Evolutionary conservation across 2,797 vertebrate species (phyloP), one percentile per base, ranked within the genome.

Genomic region (Corythornis leucogaster): DNA sequence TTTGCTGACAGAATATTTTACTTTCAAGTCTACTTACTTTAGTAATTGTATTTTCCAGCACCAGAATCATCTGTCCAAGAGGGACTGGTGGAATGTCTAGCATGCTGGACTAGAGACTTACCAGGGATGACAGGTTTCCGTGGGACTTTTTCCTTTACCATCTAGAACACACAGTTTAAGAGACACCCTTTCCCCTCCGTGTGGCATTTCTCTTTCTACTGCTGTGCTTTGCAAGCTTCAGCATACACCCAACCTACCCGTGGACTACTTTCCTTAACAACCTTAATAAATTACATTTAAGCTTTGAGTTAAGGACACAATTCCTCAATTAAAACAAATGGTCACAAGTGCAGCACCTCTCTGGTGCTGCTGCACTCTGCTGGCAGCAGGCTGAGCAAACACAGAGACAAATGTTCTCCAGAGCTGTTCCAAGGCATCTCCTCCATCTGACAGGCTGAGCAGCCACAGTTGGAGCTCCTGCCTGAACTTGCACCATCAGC

Each of bases 311-410:
- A 82, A 84, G 68, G 61, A 92, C 57, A 76, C 55, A 74, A 22
- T 81, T 84, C 68, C 66, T 90, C 75, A 92, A 71, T 88, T 84
- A 88, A 69, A 89, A 90, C 78, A 12, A 86, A 73, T 18, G 79
- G 74, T 16, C 51, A 76, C 11, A 59, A 81, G 3, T 62, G 59
- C 45, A 92, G 83, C 45, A 76, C 80, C 48, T 89, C 67, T 62
- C 13, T 12, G 51, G 51, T 81, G 70, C 51, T 90, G 67, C 63
- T 88, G 77, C 43, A 59, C 57, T 77, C 92, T 70, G 28, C 70
- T 88, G 78, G 68, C 45, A 63, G 33, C 6, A 64, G 15, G 40
- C 48, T 25, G 40, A 2, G 22, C 42, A 82, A 90, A 82, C 30
- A 80, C 62, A 77, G n/a, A 80, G 87, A 59, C 12, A 62, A 88